Evolutionary conservation across 1,140 invertebrate genomes (phyloP).

Genomic region (Lethrus apterus): DNA sequence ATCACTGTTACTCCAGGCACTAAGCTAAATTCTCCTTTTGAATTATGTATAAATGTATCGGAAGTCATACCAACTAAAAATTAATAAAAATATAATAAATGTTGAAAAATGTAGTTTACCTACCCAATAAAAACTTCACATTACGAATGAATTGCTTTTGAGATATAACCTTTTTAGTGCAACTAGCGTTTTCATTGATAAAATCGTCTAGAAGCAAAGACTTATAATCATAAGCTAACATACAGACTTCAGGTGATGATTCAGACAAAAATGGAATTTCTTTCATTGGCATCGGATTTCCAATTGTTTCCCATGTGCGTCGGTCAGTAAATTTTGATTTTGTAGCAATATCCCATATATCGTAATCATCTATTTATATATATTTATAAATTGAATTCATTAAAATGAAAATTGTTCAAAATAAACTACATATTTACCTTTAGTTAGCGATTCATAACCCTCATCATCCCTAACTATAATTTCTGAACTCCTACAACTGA

Average conservation of each 20-base stretch:
- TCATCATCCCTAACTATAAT: not conserved
- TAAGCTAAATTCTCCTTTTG: slow-evolving; percentile 26
- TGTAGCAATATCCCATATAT: slow-evolving; percentile 32
- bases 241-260: slow-evolving; percentile 20
- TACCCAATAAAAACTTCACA: slow-evolving; percentile 34
- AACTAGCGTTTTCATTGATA: not conserved
- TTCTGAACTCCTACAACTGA: not conserved
- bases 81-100: slow-evolving; percentile 14
- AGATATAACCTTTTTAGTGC: not conserved
- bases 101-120: slow-evolving; percentile 4
- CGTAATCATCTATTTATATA: slow-evolving; percentile 3
- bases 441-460: not conserved
- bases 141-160: slow-evolving; percentile 27
- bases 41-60: slow-evolving; percentile 27
- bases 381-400: not conserved
- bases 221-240: too few species aligned
- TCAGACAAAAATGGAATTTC: slow-evolving; percentile 32
- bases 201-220: too few species aligned
- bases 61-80: slow-evolving; percentile 35
- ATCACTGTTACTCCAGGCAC: slow-evolving; percentile 27
- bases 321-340: slow-evolving; percentile 22
- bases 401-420: not conserved
- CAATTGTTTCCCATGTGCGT: slow-evolving; percentile 34
- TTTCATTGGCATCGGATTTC: slow-evolving; percentile 26
- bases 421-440: not conserved